phyloP scores from a whole-genome alignment of 2,797 vertebrate species.

The Periparus ater region DNA sequence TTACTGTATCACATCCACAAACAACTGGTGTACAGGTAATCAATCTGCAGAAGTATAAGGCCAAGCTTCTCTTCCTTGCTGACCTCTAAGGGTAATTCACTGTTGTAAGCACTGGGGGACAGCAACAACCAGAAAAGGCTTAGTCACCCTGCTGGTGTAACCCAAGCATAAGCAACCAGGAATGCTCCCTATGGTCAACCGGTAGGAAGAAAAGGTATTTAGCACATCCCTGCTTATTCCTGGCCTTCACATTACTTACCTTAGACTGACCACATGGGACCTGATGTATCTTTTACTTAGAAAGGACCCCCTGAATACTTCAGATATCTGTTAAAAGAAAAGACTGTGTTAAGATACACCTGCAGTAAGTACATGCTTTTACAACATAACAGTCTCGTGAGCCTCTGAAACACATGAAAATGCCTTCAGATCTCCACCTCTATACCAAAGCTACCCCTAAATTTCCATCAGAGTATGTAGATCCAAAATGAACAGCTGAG shows the following conservation, averaged over 20 bases:
- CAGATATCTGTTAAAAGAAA: conserved; percentile 70
- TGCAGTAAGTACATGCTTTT: not conserved
- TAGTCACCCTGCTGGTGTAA: not conserved
- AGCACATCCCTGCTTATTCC: not conserved
- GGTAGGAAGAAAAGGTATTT: not conserved
- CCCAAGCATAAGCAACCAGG: not conserved
- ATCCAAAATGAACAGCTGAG: not conserved
- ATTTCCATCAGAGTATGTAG: not conserved
- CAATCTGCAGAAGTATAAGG: not conserved
- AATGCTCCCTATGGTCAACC: not conserved
- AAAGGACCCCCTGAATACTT: conserved; percentile 64
- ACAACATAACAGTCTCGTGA: not conserved
- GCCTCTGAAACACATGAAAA: not conserved
- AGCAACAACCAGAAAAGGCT: not conserved
- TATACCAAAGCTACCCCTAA: not conserved
- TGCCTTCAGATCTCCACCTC: not conserved
- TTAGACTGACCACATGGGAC: conserved; percentile 67
- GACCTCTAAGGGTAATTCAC: not conserved
- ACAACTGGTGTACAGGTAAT: not conserved
- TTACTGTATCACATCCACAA: not conserved
- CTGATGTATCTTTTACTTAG: conserved; percentile 66
- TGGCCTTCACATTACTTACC: conserved; percentile 55
- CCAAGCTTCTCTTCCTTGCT: not conserved
- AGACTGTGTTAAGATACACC: not conserved
- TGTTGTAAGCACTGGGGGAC: not conserved